phyloP scores from a whole-genome alignment of 2,888 invertebrate species.

The Seira ritae region DNA sequence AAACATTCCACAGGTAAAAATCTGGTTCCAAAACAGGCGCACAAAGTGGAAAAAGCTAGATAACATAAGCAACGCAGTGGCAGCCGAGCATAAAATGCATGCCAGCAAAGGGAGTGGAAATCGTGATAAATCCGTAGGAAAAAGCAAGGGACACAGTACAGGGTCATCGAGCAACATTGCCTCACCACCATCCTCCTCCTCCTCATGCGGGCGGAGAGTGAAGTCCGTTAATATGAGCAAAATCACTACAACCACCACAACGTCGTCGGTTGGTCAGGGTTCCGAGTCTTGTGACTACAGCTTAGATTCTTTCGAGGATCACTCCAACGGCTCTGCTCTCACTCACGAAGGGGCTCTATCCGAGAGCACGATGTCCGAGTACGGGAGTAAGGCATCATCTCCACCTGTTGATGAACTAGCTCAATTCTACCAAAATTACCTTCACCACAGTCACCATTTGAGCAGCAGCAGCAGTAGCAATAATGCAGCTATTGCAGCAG shows the following conservation, averaged over 20 bases:
- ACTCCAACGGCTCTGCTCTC: constrained; percentile 74
- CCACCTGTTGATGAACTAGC: constrained; percentile 65
- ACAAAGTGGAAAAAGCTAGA: constrained; percentile 95
- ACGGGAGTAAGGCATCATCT: constrained; percentile 65
- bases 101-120: constrained; percentile 70
- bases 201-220: constrained; percentile 17
- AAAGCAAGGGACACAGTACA: background rate
- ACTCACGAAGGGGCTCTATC: constrained; percentile 73
- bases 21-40: constrained; percentile 92
- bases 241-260: background rate
- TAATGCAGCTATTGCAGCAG: constrained; percentile 42
- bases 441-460: constrained; percentile 31
- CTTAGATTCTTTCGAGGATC: constrained; percentile 72
- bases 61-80: constrained; percentile 91
- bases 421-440: constrained; percentile 33
- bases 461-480: constrained; percentile 15
- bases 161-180: constrained; percentile 26
- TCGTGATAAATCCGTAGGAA: constrained; percentile 54
- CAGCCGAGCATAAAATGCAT: constrained; percentile 86
- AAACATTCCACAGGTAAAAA: constrained; percentile 95
- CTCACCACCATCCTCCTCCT: constrained; percentile 5
- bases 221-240: constrained; percentile 29
- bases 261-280: constrained; percentile 21
- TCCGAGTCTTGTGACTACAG: constrained; percentile 55
- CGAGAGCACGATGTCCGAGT: constrained; percentile 73